A percentile compares a stretch with the other conserved stretches of the same genome.
Conservation (phyloP, 1,140 invertebrate species). For the Trichonephila inaurata region DNA sequence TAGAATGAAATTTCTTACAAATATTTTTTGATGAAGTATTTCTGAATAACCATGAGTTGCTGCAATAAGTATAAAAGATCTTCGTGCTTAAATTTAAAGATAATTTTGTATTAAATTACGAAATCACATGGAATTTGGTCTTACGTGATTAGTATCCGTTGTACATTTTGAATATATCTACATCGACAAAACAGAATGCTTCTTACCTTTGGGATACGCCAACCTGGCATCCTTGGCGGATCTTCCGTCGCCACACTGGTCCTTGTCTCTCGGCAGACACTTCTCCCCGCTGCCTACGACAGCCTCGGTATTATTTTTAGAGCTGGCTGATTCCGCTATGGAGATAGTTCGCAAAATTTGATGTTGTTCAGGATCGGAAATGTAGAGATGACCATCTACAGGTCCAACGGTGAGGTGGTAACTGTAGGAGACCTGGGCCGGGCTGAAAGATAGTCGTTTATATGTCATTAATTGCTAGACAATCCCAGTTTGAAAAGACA, state of each 20-base stretch:
- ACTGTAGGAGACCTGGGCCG: slow-evolving; percentile 95
- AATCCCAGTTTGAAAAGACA: too few species aligned
- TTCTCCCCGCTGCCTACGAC: slow-evolving; percentile 96
- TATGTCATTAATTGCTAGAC: too few species aligned
- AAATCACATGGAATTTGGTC: too few species aligned
- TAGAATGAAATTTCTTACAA: too few species aligned
- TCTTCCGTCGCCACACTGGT: slow-evolving; percentile 95
- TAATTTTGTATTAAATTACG: too few species aligned
- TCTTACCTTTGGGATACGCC: slow-evolving; percentile 94
- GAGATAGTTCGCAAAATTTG: slow-evolving; percentile 83
- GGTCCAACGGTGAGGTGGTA: slow-evolving; percentile 98
- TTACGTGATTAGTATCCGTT: too few species aligned
- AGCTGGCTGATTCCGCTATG: slow-evolving; percentile 89
- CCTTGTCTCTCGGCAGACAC: slow-evolving; percentile 94
- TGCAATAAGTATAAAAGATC: too few species aligned
- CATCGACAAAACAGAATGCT: neutral
- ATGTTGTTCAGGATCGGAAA: slow-evolving; percentile 95
- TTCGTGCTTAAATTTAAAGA: too few species aligned
- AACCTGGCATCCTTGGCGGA: slow-evolving; percentile 93
- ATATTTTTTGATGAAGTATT: too few species aligned
- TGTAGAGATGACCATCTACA: slow-evolving; percentile 95
- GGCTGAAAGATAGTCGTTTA: slow-evolving; percentile 78
- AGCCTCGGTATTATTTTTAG: slow-evolving; percentile 91
- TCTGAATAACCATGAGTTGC: too few species aligned
- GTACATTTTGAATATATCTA: too few species aligned